Conservation (phyloP, 1,140 invertebrate species). For the Scaptodrosophila lebanonensis region DNA sequence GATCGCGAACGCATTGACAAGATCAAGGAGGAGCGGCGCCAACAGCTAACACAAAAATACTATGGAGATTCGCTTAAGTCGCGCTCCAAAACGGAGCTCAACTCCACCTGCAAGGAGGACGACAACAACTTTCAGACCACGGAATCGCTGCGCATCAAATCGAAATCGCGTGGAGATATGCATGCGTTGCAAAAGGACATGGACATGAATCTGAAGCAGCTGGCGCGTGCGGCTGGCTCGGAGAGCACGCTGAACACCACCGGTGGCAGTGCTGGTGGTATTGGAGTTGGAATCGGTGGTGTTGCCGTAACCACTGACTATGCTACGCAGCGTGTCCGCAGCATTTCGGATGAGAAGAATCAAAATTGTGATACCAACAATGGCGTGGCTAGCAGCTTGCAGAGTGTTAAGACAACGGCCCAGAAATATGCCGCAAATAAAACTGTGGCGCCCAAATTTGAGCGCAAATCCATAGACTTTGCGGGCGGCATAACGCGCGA, state of each 20-base stretch:
- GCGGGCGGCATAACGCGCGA: constrained; percentile 40
- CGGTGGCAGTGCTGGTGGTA: not conserved
- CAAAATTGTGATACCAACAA: constrained; percentile 75
- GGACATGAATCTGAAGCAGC: constrained; percentile 69
- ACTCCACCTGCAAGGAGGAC: constrained; percentile 40
- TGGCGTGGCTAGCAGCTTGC: constrained; percentile 22
- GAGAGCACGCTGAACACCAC: constrained; percentile 50
- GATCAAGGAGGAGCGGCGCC: constrained; percentile 93
- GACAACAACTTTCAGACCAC: constrained; percentile 57
- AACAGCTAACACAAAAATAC: constrained; percentile 90
- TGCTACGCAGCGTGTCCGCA: constrained; percentile 50
- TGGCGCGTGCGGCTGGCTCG: constrained; percentile 54
- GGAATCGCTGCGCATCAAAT: constrained; percentile 72
- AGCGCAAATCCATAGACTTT: constrained; percentile 41
- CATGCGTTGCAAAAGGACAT: constrained; percentile 67
- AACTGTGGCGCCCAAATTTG: constrained; percentile 47
- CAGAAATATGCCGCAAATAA: constrained; percentile 50
- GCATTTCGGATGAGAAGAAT: constrained; percentile 77
- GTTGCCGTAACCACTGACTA: constrained; percentile 25
- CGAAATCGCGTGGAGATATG: constrained; percentile 75
- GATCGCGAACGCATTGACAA: constrained; percentile 90
- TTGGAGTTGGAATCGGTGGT: too few relatives aligned
- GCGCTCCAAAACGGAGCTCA: constrained; percentile 70
- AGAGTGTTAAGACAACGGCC: constrained; percentile 49
- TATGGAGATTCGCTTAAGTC: constrained; percentile 86